Conservation (phyloP, 1,140 invertebrate genomes). For the Hestina assimilis region DNA sequence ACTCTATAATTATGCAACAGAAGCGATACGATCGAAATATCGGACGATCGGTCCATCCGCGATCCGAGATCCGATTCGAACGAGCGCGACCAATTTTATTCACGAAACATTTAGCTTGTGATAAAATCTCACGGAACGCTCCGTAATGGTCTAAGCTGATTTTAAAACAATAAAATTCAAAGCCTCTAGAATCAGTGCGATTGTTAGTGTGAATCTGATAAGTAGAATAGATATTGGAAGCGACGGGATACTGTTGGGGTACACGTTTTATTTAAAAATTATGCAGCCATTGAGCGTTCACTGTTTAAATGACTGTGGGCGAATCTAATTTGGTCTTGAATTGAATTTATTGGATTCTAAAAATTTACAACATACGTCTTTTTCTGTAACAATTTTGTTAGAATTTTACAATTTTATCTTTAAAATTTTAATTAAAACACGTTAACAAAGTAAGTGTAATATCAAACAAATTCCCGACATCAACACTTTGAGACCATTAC, state of each 20-base stretch:
- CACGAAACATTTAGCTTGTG: constrained; percentile 63
- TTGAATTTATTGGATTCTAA: constrained; percentile 28
- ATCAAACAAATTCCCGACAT: background rate
- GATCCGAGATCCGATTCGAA: constrained; percentile 41
- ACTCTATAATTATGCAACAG: constrained; percentile 67
- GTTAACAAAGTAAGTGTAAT: background rate
- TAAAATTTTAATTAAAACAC: background rate
- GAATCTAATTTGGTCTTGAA: constrained; percentile 28
- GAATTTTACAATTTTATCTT: background rate
- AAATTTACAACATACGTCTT: constrained; percentile 1
- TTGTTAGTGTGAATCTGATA: constrained; percentile 72
- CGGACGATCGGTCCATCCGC: constrained; percentile 47
- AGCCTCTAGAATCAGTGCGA: constrained; percentile 52
- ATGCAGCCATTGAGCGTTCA: constrained; percentile 38
- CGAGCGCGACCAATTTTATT: constrained; percentile 72
- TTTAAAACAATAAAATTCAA: constrained; percentile 72
- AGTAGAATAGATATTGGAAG: constrained; percentile 55
- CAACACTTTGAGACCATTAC: background rate
- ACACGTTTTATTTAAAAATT: constrained; percentile 48
- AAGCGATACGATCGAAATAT: constrained; percentile 56
- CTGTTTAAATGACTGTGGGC: constrained; percentile 20
- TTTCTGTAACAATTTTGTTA: background rate
- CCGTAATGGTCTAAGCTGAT: constrained; percentile 53
- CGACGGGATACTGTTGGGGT: constrained; percentile 45
- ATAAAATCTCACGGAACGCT: constrained; percentile 61